phyloP scores from a whole-genome alignment of 2,888 invertebrate species.

The Noctua fimbriata region DNA sequence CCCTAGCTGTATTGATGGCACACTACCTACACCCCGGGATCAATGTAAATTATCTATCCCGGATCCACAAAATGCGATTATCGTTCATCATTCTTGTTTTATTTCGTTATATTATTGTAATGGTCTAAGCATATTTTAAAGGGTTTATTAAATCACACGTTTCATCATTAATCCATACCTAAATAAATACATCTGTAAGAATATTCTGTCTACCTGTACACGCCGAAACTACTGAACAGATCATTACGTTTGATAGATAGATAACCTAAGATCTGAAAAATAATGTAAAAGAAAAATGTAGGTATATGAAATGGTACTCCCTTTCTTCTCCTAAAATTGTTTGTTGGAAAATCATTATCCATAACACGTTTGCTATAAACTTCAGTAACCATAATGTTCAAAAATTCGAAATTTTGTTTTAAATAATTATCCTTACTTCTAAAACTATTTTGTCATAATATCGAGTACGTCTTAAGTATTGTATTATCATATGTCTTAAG shows the following conservation, averaged over 20 bases:
- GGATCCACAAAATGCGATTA: constrained; percentile 82
- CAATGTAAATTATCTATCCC: constrained; percentile 86
- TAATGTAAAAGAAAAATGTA: background rate
- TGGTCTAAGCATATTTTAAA: background rate
- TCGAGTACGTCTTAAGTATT: too few species aligned
- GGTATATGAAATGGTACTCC: background rate
- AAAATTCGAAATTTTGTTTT: too few species aligned
- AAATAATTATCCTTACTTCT: too few species aligned
- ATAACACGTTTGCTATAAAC: too few species aligned
- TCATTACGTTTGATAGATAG: background rate
- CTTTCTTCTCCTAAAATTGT: too few species aligned
- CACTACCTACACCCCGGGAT: constrained; percentile 80
- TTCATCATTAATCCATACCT: constrained; percentile 6
- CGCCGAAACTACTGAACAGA: background rate
- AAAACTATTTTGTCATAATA: too few species aligned
- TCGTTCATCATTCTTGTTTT: constrained; percentile 76
- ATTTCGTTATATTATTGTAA: constrained; percentile 66
- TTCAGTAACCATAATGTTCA: too few species aligned
- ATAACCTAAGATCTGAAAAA: background rate
- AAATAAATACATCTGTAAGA: background rate
- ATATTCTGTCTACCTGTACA: background rate
- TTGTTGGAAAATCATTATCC: too few species aligned
- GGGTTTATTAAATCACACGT: background rate
- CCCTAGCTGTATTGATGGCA: constrained; percentile 87
- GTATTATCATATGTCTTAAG: too few species aligned